Evolutionary conservation across 2,113 vertebrate genomes (phyloP), one percentile per base, ranked within the genome.

Genomic region (Ceyx melanurus): DNA sequence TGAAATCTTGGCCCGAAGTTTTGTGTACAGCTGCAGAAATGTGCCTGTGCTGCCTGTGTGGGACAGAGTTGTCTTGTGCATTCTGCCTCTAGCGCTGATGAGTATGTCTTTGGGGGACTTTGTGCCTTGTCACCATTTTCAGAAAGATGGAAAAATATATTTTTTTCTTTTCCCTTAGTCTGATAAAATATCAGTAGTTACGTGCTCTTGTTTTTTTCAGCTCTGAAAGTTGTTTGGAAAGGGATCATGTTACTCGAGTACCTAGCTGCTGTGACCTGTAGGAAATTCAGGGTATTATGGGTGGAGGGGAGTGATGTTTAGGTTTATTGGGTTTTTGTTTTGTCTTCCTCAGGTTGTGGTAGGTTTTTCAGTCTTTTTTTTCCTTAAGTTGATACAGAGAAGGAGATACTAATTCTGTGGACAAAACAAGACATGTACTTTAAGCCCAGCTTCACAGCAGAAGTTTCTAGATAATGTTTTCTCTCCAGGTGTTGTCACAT

Each of bases 251-350:
- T 76, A 31, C 13, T 8, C 12, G 70, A 25, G 2, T 37, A 26
- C 54, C 15, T 37, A 31, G 21, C 12, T 90, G 2, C 18, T 58
- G 3, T 62, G 21, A 50, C 19, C 19, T 72, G 10, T 6, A 29
- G 22, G 31, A 40, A 71, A 58, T 14, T 17, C 14, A 29, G 0
- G 40, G 15, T 6, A 1, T 12, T 42, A 10, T 9, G 4, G 4
- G 4, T 8, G 1, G 6, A 43, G 15, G 17, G 8, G 14, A 2
- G 1, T 61, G 9, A 22, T 71, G 3, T n/a, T 66, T 78, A 11
- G 8, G 81, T 71, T 58, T 11, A 4, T 15, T 50, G 37, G 4
- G 1, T 8, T 21, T 66, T 50, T 42, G 20, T 23, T 88, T 66
- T 50, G 9, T n/a, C 31, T 70, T 46, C 19, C 77, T 85, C 43